phyloP scores from a whole-genome alignment of 2,888 invertebrate genomes.

The Spilarctia lutea region DNA sequence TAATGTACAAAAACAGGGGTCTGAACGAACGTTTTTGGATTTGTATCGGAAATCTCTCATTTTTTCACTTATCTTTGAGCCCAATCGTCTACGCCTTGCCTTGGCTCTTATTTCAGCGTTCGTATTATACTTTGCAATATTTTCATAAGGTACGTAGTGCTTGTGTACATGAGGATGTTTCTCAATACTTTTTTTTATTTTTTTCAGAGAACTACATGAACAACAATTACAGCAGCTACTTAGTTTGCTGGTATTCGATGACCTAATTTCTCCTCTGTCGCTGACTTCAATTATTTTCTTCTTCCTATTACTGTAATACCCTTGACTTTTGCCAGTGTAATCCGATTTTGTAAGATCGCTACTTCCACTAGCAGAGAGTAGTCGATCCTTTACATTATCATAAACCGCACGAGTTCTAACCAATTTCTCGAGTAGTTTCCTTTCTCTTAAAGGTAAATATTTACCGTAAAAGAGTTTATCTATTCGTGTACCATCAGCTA shows the following conservation, averaged over 20 bases:
- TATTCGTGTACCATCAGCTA: slow-evolving; percentile 48
- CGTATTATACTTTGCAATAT: slow-evolving; percentile 32
- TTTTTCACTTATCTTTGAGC: slow-evolving; percentile 38
- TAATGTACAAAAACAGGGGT: slow-evolving; percentile 59
- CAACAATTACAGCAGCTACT: slow-evolving; percentile 57
- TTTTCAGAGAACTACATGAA: slow-evolving; percentile 45
- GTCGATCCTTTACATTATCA: slow-evolving; percentile 60
- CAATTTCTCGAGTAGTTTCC: slow-evolving; percentile 62
- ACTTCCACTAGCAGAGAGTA: slow-evolving; percentile 54
- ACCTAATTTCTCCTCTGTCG: slow-evolving; percentile 57
- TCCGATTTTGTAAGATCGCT: slow-evolving; percentile 37
- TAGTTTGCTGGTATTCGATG: slow-evolving; percentile 53
- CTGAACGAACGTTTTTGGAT: slow-evolving; percentile 53
- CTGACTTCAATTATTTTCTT: slow-evolving; percentile 55
- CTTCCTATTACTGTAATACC: slow-evolving; percentile 43
- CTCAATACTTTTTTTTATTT: slow-evolving; percentile 32
- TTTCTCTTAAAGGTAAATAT: slow-evolving; percentile 63
- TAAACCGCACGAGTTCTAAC: slow-evolving; percentile 64
- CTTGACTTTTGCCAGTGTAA: slow-evolving; percentile 29
- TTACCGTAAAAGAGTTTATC: slow-evolving; percentile 60
- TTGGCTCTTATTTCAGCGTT: slow-evolving; percentile 39
- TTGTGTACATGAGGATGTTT: slow-evolving; percentile 34
- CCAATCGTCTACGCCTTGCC: slow-evolving; percentile 29
- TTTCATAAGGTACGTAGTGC: slow-evolving; percentile 34
- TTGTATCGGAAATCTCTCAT: slow-evolving; percentile 43